Base-by-base conservation (phyloP, 1,140 invertebrate genomes). In the Drosophila persimilis region DNA sequence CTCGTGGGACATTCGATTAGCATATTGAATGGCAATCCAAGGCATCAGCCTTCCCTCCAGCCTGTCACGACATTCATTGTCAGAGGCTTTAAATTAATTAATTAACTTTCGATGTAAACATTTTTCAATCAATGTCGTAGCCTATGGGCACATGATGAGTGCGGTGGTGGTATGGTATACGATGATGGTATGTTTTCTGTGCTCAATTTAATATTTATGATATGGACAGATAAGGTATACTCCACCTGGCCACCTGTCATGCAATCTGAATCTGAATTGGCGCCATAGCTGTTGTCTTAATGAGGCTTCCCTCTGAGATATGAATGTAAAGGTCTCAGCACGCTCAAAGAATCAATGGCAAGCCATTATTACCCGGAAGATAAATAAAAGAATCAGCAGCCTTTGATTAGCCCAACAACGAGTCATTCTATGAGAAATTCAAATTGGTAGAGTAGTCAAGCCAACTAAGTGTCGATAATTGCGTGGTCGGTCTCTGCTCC, bases 31-130 rank as follows among this genome's bases (percentile, higher is more conserved):
- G 70, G 46, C 29, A 55, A 72, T 46, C 44, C 13, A 43, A 31
- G 13, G 24, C 2, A 22, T 24, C 58, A 26, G 4, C 24, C 24
- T 26, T 26, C 8, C 3, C 31, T 9, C 2, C 6, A n/a, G 39
- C 58, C 56, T n/a, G 45, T 60, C 51, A 39, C 26, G 43, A 31
- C 11, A 39, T 8, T 53, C 45, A 41, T 26, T 45, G 55, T 69
- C 60, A 52, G 46, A 24, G 31, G 57, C 52, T 75, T 84, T 53
- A 76, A 85, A 70, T 77, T 59, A 84, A 77, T 84, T 85, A 80
- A 80, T 85, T 80, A 65, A 69, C 47, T 75, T 67, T 64, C 39
- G 44, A 61, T 75, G 61, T 57, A 73, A 73, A 73, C 71, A 73
- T 73, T 73, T 43, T 48, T 73, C 60, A 73, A 54, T 73, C 60